Percentiles rank a stretch among this genome's conserved stretches.
Conservation (phyloP, 2,113 vertebrate species). For the Phrynosoma blainvillii region DNA sequence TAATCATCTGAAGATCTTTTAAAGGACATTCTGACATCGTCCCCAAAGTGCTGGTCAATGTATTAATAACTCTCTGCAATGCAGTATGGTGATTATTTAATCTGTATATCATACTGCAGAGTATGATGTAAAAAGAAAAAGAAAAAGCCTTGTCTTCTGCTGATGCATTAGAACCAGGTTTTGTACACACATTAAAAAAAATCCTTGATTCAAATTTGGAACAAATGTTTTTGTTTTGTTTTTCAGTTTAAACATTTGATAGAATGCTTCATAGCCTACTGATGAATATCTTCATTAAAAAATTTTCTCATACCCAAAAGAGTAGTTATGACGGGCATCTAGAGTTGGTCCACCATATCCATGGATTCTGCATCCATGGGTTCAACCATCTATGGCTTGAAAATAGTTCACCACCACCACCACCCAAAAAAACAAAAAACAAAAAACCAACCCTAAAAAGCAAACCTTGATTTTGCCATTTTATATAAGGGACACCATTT, state of each 20-base stretch:
- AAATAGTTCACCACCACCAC: no score
- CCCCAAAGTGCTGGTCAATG: constrained; percentile 36
- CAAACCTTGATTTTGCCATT: no score
- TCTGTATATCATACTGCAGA: constrained; percentile 58
- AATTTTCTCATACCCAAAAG: not conserved
- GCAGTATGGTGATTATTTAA: constrained; percentile 67
- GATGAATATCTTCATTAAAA: not conserved
- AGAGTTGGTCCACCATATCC: no score
- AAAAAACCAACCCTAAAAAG: no score
- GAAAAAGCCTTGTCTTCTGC: constrained; percentile 48
- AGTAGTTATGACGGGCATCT: not conserved
- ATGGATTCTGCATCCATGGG: no score
- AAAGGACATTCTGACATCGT: constrained; percentile 63
- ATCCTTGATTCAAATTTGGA: constrained; percentile 21
- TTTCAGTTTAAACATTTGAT: not conserved
- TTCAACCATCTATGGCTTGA: no score
- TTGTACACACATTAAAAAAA: constrained; percentile 18
- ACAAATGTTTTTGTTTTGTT: constrained; percentile 19
- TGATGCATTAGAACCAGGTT: constrained; percentile 54
- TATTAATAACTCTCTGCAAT: constrained; percentile 64
- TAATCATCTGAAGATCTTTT: constrained; percentile 31
- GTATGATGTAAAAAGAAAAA: constrained; percentile 51
- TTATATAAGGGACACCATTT: no score
- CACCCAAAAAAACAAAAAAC: no score
- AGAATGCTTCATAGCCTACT: not conserved